A percentile compares a stretch with the other conserved stretches of the same genome.
Conservation (phyloP, 2,888 invertebrate genomes). For the Papilio demoleus region DNA sequence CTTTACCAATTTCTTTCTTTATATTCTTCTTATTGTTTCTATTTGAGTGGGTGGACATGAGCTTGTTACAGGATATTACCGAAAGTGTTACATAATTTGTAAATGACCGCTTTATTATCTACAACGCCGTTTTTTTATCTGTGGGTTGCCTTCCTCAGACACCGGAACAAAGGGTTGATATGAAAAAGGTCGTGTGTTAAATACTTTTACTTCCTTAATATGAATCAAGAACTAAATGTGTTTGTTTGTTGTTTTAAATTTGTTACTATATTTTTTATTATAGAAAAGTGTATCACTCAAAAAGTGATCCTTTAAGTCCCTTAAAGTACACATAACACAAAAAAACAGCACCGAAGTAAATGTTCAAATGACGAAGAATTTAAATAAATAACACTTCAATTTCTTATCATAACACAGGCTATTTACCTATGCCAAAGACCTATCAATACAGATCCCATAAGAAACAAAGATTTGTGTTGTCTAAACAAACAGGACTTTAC, state of each 20-base stretch:
- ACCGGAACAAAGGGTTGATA: slow-evolving; percentile 36
- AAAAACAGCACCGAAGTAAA: neutral
- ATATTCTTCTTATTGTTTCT: neutral
- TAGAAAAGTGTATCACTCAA: neutral
- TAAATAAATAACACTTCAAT: too few relatives aligned
- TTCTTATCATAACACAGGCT: neutral
- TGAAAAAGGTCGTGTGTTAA: slow-evolving; percentile 10
- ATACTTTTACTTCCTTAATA: slow-evolving; percentile 26
- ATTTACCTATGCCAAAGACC: slow-evolving; percentile 2
- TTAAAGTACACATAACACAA: too few relatives aligned
- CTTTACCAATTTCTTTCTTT: neutral
- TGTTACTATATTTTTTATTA: neutral
- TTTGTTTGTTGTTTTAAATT: neutral
- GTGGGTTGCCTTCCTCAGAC: neutral
- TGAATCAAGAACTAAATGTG: neutral
- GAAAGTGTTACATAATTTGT: slow-evolving; percentile 29
- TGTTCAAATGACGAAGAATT: too few relatives aligned
- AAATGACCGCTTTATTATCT: slow-evolving; percentile 36
- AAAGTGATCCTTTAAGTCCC: too few relatives aligned
- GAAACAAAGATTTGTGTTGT: slow-evolving; percentile 16
- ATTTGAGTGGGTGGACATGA: slow-evolving; percentile 1
- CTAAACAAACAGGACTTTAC: slow-evolving; percentile 18
- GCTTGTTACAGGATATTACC: slow-evolving; percentile 20
- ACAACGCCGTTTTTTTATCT: slow-evolving; percentile 36
- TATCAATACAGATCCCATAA: slow-evolving; percentile 3